These are phyloP conservation scores for Rhinolophus ferrumequinum DNA, from an alignment of 2,113 vertebrate genomes.

Conservation along the genomic window DNA sequence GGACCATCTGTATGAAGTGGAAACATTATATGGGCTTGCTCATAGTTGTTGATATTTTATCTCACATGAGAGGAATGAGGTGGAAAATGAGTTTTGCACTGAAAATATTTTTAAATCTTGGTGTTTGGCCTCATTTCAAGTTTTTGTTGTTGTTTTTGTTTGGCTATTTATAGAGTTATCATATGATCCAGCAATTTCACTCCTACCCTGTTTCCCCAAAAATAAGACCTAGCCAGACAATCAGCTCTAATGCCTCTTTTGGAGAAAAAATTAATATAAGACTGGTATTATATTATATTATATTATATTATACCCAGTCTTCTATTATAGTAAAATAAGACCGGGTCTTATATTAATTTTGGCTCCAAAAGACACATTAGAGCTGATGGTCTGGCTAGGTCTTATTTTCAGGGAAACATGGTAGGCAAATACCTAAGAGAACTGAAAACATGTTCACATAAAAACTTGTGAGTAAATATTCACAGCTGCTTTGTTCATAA, in stretches of 20 bases:
- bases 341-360: too few species aligned
- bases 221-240: too few species aligned
- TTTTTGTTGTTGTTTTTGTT: not conserved
- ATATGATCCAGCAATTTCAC: not conserved
- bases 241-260: too few species aligned
- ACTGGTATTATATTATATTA: too few species aligned
- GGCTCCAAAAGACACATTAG: too few species aligned
- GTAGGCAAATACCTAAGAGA: not conserved
- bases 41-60: not conserved
- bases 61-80: not conserved
- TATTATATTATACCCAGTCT: too few species aligned
- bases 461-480: not conserved
- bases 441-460: not conserved
- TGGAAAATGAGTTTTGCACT: constrained; percentile 11
- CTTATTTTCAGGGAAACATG: too few species aligned
- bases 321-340: too few species aligned
- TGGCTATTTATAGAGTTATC: not conserved
- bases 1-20: not conserved
- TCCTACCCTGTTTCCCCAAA: not conserved
- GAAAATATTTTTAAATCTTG: not conserved
- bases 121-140: not conserved
- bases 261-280: too few species aligned
- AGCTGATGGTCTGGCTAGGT: too few species aligned
- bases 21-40: not conserved
- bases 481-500: not conserved